A percentile compares a stretch with the other conserved stretches of the same genome.
Conservation (phyloP, 2,113 vertebrate species). For the Gallinago jamesoni region DNA sequence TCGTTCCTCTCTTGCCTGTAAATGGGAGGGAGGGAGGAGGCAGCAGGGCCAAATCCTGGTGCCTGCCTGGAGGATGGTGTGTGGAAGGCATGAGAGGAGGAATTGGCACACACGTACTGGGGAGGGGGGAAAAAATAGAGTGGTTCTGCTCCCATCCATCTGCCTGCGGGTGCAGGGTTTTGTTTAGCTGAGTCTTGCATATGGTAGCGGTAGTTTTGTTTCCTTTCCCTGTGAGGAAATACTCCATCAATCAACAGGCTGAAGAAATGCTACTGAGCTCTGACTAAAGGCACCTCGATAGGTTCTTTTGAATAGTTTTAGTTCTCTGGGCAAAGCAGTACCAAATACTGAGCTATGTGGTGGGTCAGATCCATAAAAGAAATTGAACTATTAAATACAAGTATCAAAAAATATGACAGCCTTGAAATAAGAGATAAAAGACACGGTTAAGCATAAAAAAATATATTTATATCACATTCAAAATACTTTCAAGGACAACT, state of each 20-base stretch:
- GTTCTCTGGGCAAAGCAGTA: background rate
- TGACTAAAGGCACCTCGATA: background rate
- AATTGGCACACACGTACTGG: rapidly evolving
- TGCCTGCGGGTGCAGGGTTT: background rate
- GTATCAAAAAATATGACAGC: background rate
- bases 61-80: background rate
- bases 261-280: background rate
- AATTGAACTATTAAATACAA: background rate
- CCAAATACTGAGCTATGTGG: background rate
- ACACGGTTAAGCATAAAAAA: background rate
- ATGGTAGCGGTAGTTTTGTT: background rate
- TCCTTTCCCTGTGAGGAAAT: background rate
- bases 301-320: background rate
- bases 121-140: background rate
- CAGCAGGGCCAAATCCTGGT: background rate
- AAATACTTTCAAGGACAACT: background rate
- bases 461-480: rapidly evolving
- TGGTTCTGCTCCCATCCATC: background rate
- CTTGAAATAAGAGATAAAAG: background rate
- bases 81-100: rapidly evolving
- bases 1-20: background rate
- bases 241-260: background rate
- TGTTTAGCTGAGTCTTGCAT: background rate
- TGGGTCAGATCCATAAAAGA: background rate
- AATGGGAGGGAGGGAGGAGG: background rate